These are phyloP conservation scores for Acanthosepion esculentum DNA, from an alignment of 2,888 invertebrate species.

Conservation along the genomic window DNA sequence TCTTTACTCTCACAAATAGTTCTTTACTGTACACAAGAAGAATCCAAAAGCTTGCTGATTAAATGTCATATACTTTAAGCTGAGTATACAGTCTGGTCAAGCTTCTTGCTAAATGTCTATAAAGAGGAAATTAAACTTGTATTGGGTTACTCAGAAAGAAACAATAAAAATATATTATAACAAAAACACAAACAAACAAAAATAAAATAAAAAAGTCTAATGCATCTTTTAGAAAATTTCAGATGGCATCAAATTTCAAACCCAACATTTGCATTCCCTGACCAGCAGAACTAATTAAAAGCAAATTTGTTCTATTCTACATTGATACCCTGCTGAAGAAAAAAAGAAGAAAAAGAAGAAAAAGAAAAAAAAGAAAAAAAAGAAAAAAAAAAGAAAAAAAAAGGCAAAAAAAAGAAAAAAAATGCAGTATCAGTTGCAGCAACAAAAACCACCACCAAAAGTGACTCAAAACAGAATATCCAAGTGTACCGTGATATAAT, in stretches of 20 bases:
- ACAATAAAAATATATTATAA: background rate
- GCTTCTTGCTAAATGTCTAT: background rate
- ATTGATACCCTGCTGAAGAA: background rate
- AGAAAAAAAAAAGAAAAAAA: background rate
- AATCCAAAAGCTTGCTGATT: too few relatives aligned
- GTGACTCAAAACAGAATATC: background rate
- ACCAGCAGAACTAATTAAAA: background rate
- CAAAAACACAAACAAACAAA: background rate
- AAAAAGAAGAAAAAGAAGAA: background rate
- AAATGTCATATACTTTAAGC: too few relatives aligned
- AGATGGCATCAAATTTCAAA: background rate
- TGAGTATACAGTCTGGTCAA: too few relatives aligned
- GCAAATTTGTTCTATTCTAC: background rate
- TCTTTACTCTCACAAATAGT: too few relatives aligned
- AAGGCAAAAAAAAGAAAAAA: background rate
- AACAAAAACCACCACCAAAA: background rate
- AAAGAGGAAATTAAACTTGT: background rate
- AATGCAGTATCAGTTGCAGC: background rate
- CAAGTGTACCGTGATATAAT: too few relatives aligned
- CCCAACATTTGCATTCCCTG: background rate
- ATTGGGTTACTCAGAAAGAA: background rate
- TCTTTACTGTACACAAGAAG: too few relatives aligned
- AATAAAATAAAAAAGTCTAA: background rate
- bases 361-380: background rate
- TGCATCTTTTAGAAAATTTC: background rate